Base-by-base conservation (phyloP, 2,797 vertebrate species). In the Strix occidentalis region DNA sequence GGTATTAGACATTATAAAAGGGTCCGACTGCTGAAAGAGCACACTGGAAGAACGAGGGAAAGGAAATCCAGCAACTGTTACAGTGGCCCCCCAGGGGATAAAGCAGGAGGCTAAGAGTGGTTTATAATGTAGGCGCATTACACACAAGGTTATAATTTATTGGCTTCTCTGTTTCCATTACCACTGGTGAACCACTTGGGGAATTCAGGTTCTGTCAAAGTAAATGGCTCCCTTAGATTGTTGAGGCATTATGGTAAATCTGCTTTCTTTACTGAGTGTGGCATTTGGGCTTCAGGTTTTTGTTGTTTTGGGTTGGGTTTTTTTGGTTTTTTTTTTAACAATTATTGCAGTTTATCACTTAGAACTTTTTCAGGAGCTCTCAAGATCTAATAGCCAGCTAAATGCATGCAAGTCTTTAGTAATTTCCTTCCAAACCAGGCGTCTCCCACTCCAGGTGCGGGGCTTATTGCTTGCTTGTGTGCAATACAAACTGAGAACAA, bases 151-250 rank as follows among this genome's bases (percentile, higher is more conserved):
- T 96, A 76, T 97, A 97, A 95, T 97, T 96, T 97, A 97, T 96
- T 96, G 93, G 95, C 95, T 96, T n/a, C 89, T 97, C 90, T 94
- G 87, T 94, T 96, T 97, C 93, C 95, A 97, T 95, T 97, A 95
- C 93, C 92, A 89, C 84, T 76, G 79, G 81, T 1, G 3, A 95
- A 95, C 74, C 10, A 54, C 93, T 81, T 4, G 18, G 96, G 96
- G 94, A 97, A 95, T 96, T 96, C 89, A 84, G 84, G 72, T 89
- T 94, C 92, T 96, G 90, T 96, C 94, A 95, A 96, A 96, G 92
- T 93, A 91, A 96, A 91, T 94, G 92, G 82, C 84, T 96, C 57
- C 76, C 68, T 94, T 85, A 93, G 79, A 89, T 61, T 83, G 78
- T 54, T 69, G 65, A 92, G 75, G 87, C 86, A 83, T 81, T 94